Percentiles rank a stretch among this genome's conserved stretches.
Conservation (phyloP, 1,140 invertebrate genomes). For the Aphis gossypii region DNA sequence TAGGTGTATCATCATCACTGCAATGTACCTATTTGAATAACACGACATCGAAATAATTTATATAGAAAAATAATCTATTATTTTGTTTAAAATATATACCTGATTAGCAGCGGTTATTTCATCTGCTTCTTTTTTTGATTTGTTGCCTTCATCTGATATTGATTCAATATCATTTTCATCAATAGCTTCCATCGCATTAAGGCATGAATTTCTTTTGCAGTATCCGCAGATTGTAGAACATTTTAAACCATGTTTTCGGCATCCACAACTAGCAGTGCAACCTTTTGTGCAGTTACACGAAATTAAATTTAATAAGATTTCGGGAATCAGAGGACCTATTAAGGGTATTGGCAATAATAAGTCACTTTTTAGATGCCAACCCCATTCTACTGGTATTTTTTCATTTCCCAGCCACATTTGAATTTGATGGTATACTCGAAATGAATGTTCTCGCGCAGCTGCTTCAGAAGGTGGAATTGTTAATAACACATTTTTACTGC, state of each 20-base stretch:
- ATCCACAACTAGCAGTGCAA: constrained; percentile 22
- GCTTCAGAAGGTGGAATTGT: constrained; percentile 20
- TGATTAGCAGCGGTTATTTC: too few relatives aligned
- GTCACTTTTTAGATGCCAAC: not conserved
- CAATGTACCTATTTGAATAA: too few relatives aligned
- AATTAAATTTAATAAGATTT: constrained; percentile 6
- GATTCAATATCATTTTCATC: constrained; percentile 11
- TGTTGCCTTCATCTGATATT: not conserved
- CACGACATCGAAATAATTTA: too few relatives aligned
- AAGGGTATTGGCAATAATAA: constrained; percentile 8
- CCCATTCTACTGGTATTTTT: not conserved
- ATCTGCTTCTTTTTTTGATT: not conserved
- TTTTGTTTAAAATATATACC: too few relatives aligned
- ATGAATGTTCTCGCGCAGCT: not conserved
- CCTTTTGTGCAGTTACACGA: constrained; percentile 31
- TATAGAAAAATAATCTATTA: too few relatives aligned
- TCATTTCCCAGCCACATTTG: constrained; percentile 2
- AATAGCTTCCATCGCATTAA: constrained; percentile 10
- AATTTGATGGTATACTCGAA: constrained; percentile 8
- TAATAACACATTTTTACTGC: constrained; percentile 22
- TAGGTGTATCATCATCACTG: too few relatives aligned
- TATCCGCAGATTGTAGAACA: not conserved
- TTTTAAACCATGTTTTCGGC: constrained; percentile 7
- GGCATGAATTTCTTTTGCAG: not conserved
- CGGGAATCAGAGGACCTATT: not conserved